Evolutionary conservation across 2,113 vertebrate species (phyloP), one percentile per base, ranked within the genome.

Genomic region (Regulus satrapa): DNA sequence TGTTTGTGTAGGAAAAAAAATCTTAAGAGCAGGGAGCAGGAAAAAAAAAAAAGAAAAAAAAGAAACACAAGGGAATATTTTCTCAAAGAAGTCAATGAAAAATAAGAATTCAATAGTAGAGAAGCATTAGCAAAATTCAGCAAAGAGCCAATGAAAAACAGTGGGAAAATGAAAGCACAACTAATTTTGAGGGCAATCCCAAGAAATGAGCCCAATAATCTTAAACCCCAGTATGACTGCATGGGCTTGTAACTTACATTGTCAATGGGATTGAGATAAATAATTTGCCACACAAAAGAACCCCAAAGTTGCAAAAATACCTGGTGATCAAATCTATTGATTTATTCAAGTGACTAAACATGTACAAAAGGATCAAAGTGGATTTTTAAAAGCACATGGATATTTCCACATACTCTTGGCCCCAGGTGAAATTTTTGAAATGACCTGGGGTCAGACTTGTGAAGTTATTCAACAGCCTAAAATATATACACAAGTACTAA

Each of bases 101-200:
- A 95, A 91, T 81, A 95, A 71, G 51, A 71, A 73, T 86, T 92
- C 28, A 41, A 90, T 91, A 74, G 46, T 64, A 29, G 58, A 82
- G 32, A 95, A 95, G 32, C 34, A 61, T 94, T 91, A 91, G 49
- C 62, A 86, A 71, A 92, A 84, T 71, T 95, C 90, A 96, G 72
- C 51, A 92, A 88, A 92, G 17, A 89, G 34, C 31, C 77, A 48
- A 81, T 51, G 43, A 90, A 55, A 29, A 91, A 26, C 55, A 55
- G 20, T 72, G 51, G 41, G n/a, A 66, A 67, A 93, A 40, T 7
- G 10, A 91, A 85, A 81, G 17, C 54, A 84, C 41, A 67, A 73
- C 3, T 79, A 55, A 81, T 73, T 69, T 81, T 75, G 56, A 83
- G 20, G 23, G n/a, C 49, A 56, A 84, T 46, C 36, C 8, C 62